These are phyloP conservation scores for Enoplosus armatus DNA, from an alignment of 2,797 vertebrate species.

Conservation along the genomic window DNA sequence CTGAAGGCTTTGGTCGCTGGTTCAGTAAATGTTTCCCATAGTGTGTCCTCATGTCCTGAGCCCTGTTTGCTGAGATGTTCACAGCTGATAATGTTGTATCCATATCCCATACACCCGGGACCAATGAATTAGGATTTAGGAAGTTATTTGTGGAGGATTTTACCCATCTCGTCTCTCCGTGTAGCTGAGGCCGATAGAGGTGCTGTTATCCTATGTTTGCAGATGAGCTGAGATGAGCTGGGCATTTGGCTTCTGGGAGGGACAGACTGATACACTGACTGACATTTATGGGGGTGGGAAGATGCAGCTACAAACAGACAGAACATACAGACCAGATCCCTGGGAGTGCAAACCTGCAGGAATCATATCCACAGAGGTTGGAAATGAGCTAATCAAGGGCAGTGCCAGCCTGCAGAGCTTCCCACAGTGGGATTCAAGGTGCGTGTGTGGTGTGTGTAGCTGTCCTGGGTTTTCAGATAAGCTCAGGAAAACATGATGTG, in stretches of 20 bases:
- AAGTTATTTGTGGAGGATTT: slow-evolving; percentile 52
- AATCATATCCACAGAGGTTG: slow-evolving; percentile 62
- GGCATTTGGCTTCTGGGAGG: slow-evolving; percentile 20
- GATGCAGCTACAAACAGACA: slow-evolving; percentile 40
- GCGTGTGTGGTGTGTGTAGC: slow-evolving; percentile 38
- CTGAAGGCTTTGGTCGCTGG: neutral
- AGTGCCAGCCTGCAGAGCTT: slow-evolving; percentile 61
- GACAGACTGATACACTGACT: slow-evolving; percentile 8
- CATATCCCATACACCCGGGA: neutral
- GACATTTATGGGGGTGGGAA: slow-evolving; percentile 24
- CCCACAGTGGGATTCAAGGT: slow-evolving; percentile 45
- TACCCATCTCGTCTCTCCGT: slow-evolving; percentile 5
- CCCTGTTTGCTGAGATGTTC: slow-evolving; percentile 35
- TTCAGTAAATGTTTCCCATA: slow-evolving; percentile 1
- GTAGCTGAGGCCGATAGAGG: slow-evolving; percentile 12
- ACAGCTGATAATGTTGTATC: slow-evolving; percentile 20
- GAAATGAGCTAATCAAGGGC: slow-evolving; percentile 70
- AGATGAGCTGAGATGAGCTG: slow-evolving; percentile 54
- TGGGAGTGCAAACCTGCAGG: slow-evolving; percentile 55
- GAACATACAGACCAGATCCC: slow-evolving; percentile 40
- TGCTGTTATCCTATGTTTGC: slow-evolving; percentile 34
- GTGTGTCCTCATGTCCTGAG: slow-evolving; percentile 5
- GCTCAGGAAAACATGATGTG: slow-evolving; percentile 52
- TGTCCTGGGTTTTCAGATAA: slow-evolving; percentile 74
- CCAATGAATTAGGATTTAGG: slow-evolving; percentile 31